Percentiles rank a stretch among this genome's conserved stretches.
phyloP scores from a whole-genome alignment of 1,140 invertebrate species.

The Propsilocerus akamusi region DNA sequence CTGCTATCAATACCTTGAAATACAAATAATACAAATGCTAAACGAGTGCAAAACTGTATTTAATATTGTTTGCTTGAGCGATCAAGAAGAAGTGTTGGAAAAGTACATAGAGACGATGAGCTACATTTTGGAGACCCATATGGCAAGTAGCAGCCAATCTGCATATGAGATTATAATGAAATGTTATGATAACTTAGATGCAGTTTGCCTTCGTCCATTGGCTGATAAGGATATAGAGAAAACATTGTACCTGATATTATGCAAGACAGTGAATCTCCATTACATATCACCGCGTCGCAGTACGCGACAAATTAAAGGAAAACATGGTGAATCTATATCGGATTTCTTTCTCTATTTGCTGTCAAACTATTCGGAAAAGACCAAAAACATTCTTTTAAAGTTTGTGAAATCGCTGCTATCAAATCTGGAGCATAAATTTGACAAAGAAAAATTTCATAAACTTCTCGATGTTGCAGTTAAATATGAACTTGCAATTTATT shows the following conservation, averaged over 20 bases:
- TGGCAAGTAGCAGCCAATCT: not conserved
- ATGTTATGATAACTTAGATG: not conserved
- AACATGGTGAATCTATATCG: not conserved
- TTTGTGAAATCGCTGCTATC: not conserved
- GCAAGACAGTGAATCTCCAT: not conserved
- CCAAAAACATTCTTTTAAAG: not conserved
- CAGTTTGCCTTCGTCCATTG: not conserved
- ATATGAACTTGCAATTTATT: conserved; percentile 1
- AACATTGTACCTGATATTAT: not conserved
- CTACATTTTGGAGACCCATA: not conserved
- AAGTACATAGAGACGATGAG: not conserved
- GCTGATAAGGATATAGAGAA: not conserved
- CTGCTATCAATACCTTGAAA: not conserved
- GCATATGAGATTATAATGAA: not conserved
- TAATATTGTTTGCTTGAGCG: not conserved
- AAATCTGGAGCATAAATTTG: not conserved
- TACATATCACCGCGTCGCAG: not conserved
- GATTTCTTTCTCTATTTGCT: not conserved
- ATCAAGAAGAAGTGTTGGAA: not conserved
- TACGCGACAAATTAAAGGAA: not conserved
- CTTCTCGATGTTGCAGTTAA: not conserved
- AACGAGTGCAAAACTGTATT: not conserved
- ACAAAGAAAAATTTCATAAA: not conserved
- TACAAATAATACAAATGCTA: not conserved
- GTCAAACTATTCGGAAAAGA: not conserved